These are phyloP conservation scores for Hirundichthys speculiger DNA, from an alignment of 2,113 vertebrate species.

Conservation along the genomic window DNA sequence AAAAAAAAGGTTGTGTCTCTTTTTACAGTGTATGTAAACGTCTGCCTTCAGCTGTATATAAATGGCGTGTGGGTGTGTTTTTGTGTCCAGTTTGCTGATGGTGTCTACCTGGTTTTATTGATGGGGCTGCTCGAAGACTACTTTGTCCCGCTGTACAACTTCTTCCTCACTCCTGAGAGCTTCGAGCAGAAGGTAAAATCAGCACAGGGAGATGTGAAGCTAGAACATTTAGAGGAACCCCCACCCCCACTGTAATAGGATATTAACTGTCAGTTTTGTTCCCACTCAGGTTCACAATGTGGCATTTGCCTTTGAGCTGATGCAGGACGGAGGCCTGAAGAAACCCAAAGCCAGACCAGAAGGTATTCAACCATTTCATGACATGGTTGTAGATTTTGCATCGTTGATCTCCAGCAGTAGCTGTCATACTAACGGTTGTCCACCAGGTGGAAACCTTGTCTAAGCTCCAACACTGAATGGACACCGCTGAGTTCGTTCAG, in stretches of 20 bases:
- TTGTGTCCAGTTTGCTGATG: slow-evolving; percentile 91
- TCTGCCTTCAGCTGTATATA: too few species aligned
- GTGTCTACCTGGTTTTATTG: slow-evolving; percentile 93
- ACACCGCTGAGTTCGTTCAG: neutral
- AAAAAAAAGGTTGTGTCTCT: too few species aligned
- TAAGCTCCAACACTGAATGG: neutral
- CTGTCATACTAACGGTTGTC: slow-evolving; percentile 21
- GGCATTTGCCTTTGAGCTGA: slow-evolving; percentile 94
- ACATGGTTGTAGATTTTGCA: neutral
- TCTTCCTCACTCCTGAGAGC: slow-evolving; percentile 94
- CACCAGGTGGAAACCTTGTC: slow-evolving; percentile 68
- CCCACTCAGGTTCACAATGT: slow-evolving; percentile 94
- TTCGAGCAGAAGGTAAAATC: slow-evolving; percentile 93
- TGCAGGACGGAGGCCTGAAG: slow-evolving; percentile 95
- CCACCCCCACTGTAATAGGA: too few species aligned
- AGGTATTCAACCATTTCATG: slow-evolving; percentile 78
- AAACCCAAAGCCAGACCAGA: slow-evolving; percentile 96
- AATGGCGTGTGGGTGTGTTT: neutral
- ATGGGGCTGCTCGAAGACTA: slow-evolving; percentile 96
- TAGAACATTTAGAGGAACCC: neutral
- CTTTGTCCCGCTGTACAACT: slow-evolving; percentile 95
- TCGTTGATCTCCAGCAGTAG: neutral
- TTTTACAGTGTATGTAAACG: too few species aligned
- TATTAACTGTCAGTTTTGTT: slow-evolving; percentile 36
- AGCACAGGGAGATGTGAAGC: neutral